phyloP scores from a whole-genome alignment of 2,888 invertebrate species.

The Lycia hirtaria region DNA sequence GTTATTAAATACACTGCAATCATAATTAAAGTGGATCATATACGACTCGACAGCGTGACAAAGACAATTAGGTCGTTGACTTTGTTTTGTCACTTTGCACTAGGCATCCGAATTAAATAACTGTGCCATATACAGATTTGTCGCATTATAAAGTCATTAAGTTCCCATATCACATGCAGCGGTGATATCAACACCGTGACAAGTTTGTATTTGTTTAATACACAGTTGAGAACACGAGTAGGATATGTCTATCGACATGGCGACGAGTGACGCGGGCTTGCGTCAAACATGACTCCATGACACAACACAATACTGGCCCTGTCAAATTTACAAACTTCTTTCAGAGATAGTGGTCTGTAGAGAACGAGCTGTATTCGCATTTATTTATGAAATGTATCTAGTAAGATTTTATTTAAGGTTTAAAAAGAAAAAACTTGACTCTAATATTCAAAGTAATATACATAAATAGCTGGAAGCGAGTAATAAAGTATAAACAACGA shows the following conservation, averaged over 20 bases:
- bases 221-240: conserved; percentile 40
- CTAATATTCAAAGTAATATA: no score
- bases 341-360: no score
- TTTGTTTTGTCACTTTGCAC: neutral
- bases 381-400: neutral
- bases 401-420: no score
- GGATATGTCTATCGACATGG: conserved; percentile 58
- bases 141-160: conserved; percentile 36
- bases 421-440: no score
- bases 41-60: neutral
- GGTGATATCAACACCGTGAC: conserved; percentile 55
- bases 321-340: no score
- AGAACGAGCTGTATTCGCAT: neutral
- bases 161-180: conserved; percentile 17
- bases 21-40: neutral
- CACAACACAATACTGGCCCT: conserved; percentile 33
- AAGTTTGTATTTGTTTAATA: conserved; percentile 65
- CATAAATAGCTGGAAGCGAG: no score
- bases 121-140: conserved; percentile 33
- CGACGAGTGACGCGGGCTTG: conserved; percentile 66
- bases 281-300: conserved; percentile 55
- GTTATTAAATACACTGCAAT: neutral
- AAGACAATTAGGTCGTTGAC: neutral
- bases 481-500: no score
- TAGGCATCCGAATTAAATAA: neutral